Evolutionary conservation across 2,888 invertebrate genomes (phyloP), one percentile per base, ranked within the genome.

Genomic region (Argyresthia albistria): DNA sequence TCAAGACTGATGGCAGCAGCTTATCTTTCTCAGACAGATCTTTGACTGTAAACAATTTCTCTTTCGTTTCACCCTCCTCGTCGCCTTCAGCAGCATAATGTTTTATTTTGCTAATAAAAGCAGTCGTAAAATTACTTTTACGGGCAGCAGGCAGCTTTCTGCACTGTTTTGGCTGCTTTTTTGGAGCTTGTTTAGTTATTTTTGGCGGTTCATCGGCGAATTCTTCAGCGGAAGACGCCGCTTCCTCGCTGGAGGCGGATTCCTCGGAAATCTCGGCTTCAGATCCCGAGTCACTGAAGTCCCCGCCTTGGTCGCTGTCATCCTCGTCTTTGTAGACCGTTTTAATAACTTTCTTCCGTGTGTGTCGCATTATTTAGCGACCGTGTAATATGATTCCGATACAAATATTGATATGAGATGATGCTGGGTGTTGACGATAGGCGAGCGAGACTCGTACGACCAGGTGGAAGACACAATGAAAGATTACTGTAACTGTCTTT

Each of bases 241-340:
- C 76, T 35, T 75, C 73, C n/a, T 70, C 76, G 35, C 70, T 70
- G 3, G 80, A 81, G 56, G 75, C 79, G 1, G 80, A 72, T 46
- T 65, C 67, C 43, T 76, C 76, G 50, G 82, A 72, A 59, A 88
- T 77, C 53, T 80, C 69, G 0, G 84, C 88, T 7, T 88, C 88
- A 0, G 88, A 87, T n/a, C 87, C 87, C 0, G 88, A 88, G 67
- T 88, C 88, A 60, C 82, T 84, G 54, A 82, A 88, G 63, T 87
- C 86, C 12, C 72, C 76, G 52, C 67, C 73, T 0, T 43, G 51
- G 43, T 80, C 83, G 57, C 80, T 81, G 15, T 75, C 71, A 39
- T 72, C 70, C 50, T 82, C 81, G 59, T 86, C 76, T 71, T 82
- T 79, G 56, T 82, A 84, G 7, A 80, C 73, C 1, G 80, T 81